A percentile compares a stretch with the other conserved stretches of the same genome.
Conservation (phyloP, 1,140 invertebrate genomes). For the Metopolophium dirhodum region DNA sequence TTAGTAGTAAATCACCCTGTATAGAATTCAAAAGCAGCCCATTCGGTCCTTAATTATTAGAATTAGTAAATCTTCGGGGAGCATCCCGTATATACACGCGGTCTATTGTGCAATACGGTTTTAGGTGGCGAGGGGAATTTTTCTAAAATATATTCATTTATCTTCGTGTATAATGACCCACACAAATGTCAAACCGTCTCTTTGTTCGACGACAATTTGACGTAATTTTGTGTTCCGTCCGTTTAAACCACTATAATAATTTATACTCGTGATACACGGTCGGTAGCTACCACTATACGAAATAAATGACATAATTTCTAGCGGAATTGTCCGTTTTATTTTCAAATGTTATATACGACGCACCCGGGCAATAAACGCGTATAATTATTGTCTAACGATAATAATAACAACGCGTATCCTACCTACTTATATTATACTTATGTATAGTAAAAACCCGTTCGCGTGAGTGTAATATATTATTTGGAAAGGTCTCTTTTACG, state of each 20-base stretch:
- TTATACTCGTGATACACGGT: no score
- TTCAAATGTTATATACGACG: neutral
- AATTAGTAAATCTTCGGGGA: conserved; percentile 25
- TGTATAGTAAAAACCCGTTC: neutral
- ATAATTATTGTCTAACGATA: neutral
- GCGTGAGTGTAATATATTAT: neutral
- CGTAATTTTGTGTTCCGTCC: conserved; percentile 19
- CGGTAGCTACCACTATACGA: no score
- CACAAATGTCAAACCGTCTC: conserved; percentile 35
- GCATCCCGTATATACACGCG: neutral
- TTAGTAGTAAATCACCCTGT: conserved; percentile 33
- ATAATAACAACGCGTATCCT: neutral
- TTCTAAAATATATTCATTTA: conserved; percentile 22
- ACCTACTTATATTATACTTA: no score
- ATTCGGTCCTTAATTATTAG: conserved; percentile 24
- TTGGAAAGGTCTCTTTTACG: neutral
- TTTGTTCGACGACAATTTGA: conserved; percentile 27
- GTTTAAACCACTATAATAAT: neutral
- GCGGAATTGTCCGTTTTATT: neutral
- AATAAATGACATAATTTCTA: conserved; percentile 6
- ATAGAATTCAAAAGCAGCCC: conserved; percentile 25
- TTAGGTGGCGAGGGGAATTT: neutral
- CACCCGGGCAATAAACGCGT: neutral
- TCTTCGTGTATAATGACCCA: conserved; percentile 45
- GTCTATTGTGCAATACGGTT: neutral